A percentile compares a stretch with the other conserved stretches of the same genome.
Evolutionary conservation across 2,113 vertebrate genomes (phyloP).

Genomic region (Chelonoidis abingdonii): DNA sequence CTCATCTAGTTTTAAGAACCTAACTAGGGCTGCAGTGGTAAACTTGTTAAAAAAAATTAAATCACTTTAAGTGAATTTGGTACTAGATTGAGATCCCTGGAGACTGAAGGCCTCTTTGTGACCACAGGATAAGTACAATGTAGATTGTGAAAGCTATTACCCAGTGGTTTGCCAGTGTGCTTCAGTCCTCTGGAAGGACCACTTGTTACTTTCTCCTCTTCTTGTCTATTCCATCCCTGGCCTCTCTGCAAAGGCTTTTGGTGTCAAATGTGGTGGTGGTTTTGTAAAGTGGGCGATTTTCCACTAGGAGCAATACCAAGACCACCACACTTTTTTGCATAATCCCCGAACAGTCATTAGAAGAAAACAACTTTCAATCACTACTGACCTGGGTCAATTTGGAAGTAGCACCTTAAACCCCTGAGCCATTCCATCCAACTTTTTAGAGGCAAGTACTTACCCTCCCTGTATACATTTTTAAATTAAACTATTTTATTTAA

Average conservation of each 20-base stretch:
- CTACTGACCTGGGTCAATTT: background rate
- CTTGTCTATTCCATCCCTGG: background rate
- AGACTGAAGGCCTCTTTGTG: background rate
- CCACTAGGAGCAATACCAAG: background rate
- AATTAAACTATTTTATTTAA: background rate
- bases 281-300: background rate
- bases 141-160: background rate
- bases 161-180: background rate
- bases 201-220: background rate
- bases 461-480: background rate
- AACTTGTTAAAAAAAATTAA: background rate
- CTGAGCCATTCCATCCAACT: background rate
- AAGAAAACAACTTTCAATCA: background rate
- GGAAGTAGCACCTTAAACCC: background rate
- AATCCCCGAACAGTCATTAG: background rate
- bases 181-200: background rate
- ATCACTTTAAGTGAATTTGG: background rate
- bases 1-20: background rate
- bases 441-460: background rate
- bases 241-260: background rate
- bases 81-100: background rate
- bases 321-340: background rate
- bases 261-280: background rate
- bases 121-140: background rate
- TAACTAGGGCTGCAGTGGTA: background rate